Evolutionary conservation across 30 jellyfish, hydroid and myxozoan species (phyloP).

Genomic region (Hydra vulgaris): DNA sequence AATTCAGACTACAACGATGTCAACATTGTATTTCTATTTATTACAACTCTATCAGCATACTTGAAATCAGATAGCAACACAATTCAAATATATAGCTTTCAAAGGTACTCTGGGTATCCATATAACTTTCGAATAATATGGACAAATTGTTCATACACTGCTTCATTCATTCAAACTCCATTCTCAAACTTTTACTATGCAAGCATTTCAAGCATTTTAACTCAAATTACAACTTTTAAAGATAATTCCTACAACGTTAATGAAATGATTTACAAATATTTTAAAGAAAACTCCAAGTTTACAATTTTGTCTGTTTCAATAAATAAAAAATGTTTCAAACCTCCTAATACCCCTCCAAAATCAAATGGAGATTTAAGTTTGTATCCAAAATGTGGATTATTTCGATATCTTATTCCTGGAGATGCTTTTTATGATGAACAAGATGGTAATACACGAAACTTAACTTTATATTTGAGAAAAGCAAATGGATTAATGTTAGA

Average conservation of each 20-base stretch:
- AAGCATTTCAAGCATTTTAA: background rate
- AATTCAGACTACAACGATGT: constrained; percentile 50
- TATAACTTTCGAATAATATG: constrained; percentile 7
- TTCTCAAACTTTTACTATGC: constrained; percentile 1
- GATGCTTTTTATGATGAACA: constrained; percentile 41
- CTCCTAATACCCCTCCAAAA: constrained; percentile 61
- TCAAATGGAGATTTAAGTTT: constrained; percentile 9
- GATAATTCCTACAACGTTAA: background rate
- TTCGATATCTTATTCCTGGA: constrained; percentile 37
- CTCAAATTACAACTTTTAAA: background rate
- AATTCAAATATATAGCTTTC: constrained; percentile 45
- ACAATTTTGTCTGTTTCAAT: background rate
- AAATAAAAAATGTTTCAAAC: constrained; percentile 28
- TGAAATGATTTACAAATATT: background rate
- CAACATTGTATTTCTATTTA: constrained; percentile 22
- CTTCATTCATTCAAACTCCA: background rate
- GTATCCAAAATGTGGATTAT: constrained; percentile 54
- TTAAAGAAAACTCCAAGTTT: constrained; percentile 1
- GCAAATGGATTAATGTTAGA: constrained; percentile 23
- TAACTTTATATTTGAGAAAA: constrained; percentile 33
- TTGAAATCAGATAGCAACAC: constrained; percentile 20
- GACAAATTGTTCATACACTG: constrained; percentile 30
- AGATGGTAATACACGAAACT: constrained; percentile 52
- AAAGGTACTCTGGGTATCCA: constrained; percentile 21
- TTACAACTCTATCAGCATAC: constrained; percentile 35